Evolutionary conservation across 2,113 vertebrate genomes (phyloP), one percentile per base, ranked within the genome.

Genomic region (Neomonachus schauinslandi): DNA sequence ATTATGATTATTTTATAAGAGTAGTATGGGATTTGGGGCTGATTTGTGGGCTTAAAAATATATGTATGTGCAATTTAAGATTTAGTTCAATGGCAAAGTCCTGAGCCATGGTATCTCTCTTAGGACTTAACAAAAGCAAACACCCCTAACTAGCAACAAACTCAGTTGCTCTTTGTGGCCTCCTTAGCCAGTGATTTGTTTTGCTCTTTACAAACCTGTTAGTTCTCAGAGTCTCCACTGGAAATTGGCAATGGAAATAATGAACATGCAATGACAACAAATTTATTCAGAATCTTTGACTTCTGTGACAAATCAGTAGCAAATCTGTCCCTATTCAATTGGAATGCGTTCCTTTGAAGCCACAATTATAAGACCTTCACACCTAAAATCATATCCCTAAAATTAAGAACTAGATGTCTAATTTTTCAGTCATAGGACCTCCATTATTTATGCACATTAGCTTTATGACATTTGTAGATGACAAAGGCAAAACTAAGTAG

Each of bases 161-260:
- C 46, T 76, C 13, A 84, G 12, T 72, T 95, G 59, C 12, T 39
- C 55, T 93, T 93, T 87, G 28, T 69, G 71, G 61, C 51, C 55
- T 91, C 26, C 57, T 71, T 93, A 90, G 46, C 51, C n/a, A 67
- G 42, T 80, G 79, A 96, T 93, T 96, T 97, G 91, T 97, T 97
- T 97, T 49, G n/a, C 42, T 95, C 26, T 93, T 96, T 90, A 77
- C 22, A 74, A 63, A 95, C 53, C 42, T 85, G 53, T 89, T 96
- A 94, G 86, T 65, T 97, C 19, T 72, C 55, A 97, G 86, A 93
- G n/a, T 95, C 74, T 86, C 42, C 69, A 95, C 63, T 42, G 71
- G 82, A 81, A 91, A 84, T 95, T 97, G 26, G 74, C 77, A 84
- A 53, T 84, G 92, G 83, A 94, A 97, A 83, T 86, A 90, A 95